Percentiles rank a stretch among this genome's conserved stretches.
Conservation (phyloP, 2,888 invertebrate species). For the Brenthis hecate region DNA sequence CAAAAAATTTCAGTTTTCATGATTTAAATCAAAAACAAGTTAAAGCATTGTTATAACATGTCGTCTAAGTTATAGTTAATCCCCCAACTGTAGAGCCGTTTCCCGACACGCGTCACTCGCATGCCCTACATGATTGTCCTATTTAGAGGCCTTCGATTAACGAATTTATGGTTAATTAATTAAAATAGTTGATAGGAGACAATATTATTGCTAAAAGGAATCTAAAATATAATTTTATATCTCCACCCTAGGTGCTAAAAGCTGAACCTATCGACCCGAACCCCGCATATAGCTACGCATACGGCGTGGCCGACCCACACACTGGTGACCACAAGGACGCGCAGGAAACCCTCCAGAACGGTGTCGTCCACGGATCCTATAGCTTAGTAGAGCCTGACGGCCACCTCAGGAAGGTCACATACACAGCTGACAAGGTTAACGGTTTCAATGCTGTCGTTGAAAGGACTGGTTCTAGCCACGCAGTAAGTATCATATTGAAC, state of each 20-base stretch:
- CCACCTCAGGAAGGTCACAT: conserved; percentile 74
- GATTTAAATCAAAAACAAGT: too few species aligned
- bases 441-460: conserved; percentile 81
- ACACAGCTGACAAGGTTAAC: conserved; percentile 79
- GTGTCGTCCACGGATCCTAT: conserved; percentile 79
- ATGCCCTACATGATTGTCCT: too few species aligned
- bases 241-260: conserved; percentile 52
- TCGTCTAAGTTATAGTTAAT: too few species aligned
- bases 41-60: too few species aligned
- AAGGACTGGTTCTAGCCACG: conserved; percentile 71
- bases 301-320: conserved; percentile 75
- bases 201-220: too few species aligned
- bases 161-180: too few species aligned
- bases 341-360: conserved; percentile 76
- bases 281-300: conserved; percentile 79
- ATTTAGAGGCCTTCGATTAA: too few species aligned
- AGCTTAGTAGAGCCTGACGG: conserved; percentile 80
- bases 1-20: too few species aligned
- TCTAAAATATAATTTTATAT: too few species aligned
- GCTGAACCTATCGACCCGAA: conserved; percentile 79
- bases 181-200: too few species aligned
- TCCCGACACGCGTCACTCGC: too few species aligned
- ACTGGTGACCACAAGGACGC: conserved; percentile 81
- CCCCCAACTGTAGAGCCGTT: too few species aligned
- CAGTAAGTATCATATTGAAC: conserved; percentile 51